These are phyloP conservation scores for Agrotis puta DNA, from an alignment of 2,888 invertebrate genomes.

Conservation along the genomic window DNA sequence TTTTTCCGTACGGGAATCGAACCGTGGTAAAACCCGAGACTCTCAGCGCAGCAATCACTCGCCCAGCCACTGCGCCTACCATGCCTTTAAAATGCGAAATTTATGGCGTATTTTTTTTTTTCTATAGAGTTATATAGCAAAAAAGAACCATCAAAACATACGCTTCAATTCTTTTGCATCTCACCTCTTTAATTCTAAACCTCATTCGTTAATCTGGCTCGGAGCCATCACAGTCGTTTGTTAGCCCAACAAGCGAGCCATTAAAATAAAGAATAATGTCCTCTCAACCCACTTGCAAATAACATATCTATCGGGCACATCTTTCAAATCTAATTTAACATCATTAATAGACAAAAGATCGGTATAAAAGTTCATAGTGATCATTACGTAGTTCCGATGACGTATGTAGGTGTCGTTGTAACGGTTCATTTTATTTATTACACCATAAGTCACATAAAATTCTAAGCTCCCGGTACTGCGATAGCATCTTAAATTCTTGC, in stretches of 20 bases:
- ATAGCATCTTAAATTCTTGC: constrained; percentile 88
- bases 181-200: constrained; percentile 21
- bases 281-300: constrained; percentile 56
- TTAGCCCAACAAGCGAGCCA: constrained; percentile 52
- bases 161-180: neutral
- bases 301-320: constrained; percentile 57
- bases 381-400: constrained; percentile 75
- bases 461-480: constrained; percentile 84
- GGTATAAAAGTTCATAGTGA: constrained; percentile 62
- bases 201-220: constrained; percentile 29
- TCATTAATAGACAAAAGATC: constrained; percentile 58
- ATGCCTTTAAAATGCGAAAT: too few species aligned
- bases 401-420: constrained; percentile 86
- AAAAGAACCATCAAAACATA: neutral
- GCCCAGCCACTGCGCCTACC: too few species aligned
- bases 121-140: too few species aligned
- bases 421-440: constrained; percentile 88
- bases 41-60: too few species aligned
- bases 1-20: too few species aligned
- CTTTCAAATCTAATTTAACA: constrained; percentile 49
- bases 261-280: constrained; percentile 54
- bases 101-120: too few species aligned
- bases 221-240: constrained; percentile 30
- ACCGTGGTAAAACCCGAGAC: too few species aligned
- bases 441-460: constrained; percentile 88